Base-by-base conservation (phyloP, 2,113 vertebrate genomes). In the Syngnathus scovelli region DNA sequence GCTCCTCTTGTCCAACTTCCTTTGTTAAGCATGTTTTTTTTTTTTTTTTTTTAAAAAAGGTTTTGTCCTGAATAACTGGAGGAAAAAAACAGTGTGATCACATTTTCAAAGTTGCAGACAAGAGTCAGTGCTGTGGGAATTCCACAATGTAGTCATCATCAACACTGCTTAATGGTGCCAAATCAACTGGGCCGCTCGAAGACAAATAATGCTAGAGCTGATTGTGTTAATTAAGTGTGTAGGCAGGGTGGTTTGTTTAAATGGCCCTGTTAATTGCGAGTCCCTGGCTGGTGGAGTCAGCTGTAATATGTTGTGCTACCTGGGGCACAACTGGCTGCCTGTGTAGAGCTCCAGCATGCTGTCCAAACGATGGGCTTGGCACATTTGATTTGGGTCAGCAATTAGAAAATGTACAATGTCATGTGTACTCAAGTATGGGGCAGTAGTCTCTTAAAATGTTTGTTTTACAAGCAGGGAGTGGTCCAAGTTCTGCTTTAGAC, bases 171-270 rank as follows among this genome's bases (percentile, higher is more conserved):
- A 75, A 83, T 80, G 46, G 65, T 79, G 77, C 73, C 85, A 83
- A 78, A 84, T 83, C 69, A 78, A 72, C 67, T 5, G 33, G 43
- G 78, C 88, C 88, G 89, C 89, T 91, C 79, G 77, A 44, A 83
- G 85, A 88, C 79, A 85, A 85, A 83, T 85, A 85, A 86, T 81
- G 85, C 80, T 84, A 83, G 86, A 85, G 89, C 87, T 80, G 85
- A 76, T 77, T 80, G 86, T 79, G 86, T 86, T 91, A 90, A 91
- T 92, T 89, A 87, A 87, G 83, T 85, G 83, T 86, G 88, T 91
- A 83, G 90, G 88, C 83, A 82, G 84, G 78, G 75, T 87, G 83
- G 76, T 87, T 82, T 82, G 60, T 90, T 91, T 76, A 81, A 91
- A 90, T 88, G 83, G 86, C 72, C 78, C 76, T 80, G 88, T 83